Conservation (phyloP, 2,113 vertebrate genomes). For the Mobula hypostoma region DNA sequence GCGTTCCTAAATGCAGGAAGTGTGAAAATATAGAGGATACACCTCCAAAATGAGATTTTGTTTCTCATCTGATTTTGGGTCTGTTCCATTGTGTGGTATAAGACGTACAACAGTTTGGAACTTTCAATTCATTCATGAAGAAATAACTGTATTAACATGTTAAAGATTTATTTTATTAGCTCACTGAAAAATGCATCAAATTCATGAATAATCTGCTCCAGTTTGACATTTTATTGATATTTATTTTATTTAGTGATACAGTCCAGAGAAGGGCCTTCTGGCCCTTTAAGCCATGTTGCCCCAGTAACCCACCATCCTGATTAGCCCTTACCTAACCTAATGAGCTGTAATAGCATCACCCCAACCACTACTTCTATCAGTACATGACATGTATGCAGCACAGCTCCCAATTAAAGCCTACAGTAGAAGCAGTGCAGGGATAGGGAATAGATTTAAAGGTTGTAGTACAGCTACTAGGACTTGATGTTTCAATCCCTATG, state of each 20-base stretch:
- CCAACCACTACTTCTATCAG: neutral
- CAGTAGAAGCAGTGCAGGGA: neutral
- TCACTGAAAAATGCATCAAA: neutral
- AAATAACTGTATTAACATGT: neutral
- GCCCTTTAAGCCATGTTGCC: too few species aligned
- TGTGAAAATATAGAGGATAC: neutral
- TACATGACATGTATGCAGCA: neutral
- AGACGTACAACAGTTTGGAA: neutral
- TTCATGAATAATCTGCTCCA: neutral
- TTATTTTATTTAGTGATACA: too few species aligned
- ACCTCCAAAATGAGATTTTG: too few species aligned
- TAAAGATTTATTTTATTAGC: neutral
- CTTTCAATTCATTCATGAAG: neutral
- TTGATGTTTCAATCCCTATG: too few species aligned
- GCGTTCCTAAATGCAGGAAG: neutral
- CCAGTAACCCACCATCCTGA: too few species aligned
- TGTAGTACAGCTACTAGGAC: too few species aligned
- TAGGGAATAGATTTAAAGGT: neutral
- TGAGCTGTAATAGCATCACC: too few species aligned
- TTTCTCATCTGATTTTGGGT: too few species aligned
- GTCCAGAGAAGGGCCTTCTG: too few species aligned
- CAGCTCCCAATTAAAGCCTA: neutral
- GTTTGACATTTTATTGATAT: neutral
- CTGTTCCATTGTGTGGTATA: neutral
- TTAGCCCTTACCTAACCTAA: too few species aligned